phyloP scores from a whole-genome alignment of 2,113 vertebrate genomes.

The Cygnus atratus region DNA sequence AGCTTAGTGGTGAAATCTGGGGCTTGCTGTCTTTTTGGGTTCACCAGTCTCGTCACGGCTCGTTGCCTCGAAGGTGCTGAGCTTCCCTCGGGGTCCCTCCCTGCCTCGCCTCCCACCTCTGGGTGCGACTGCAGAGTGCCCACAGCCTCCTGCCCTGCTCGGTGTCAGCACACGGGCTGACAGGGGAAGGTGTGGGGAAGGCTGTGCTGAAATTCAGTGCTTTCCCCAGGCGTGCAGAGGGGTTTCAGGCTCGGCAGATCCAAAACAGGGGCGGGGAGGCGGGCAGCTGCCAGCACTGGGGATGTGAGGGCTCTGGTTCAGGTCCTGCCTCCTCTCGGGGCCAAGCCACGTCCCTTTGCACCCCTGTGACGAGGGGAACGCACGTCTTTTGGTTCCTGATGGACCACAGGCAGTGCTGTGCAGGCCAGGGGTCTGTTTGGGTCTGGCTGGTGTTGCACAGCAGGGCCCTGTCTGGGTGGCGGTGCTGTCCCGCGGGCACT shows the following conservation, averaged over 20 bases:
- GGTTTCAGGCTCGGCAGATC: not conserved
- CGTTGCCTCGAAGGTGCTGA: rapidly evolving
- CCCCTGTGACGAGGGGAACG: rapidly evolving
- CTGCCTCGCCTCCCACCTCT: not conserved
- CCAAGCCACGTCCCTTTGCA: not conserved
- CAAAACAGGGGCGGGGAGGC: rapidly evolving
- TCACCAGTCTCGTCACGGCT: not conserved
- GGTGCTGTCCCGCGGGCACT: not conserved
- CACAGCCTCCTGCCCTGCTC: not conserved
- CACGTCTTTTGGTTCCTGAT: rapidly evolving
- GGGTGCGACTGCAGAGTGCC: not conserved
- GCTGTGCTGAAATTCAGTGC: not conserved
- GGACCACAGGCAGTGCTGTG: rapidly evolving
- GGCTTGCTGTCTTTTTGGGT: not conserved
- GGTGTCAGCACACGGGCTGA: not conserved
- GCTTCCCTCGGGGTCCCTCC: not conserved
- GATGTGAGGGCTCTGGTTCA: rapidly evolving
- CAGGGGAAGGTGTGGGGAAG: not conserved
- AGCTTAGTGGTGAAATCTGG: not conserved
- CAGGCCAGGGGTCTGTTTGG: not conserved
- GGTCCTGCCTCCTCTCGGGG: not conserved
- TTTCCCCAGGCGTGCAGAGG: not conserved
- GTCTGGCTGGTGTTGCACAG: not conserved
- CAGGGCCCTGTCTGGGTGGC: not conserved
- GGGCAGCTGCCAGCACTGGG: not conserved